Conservation (phyloP, 2,888 invertebrate species). For the Camponotus fellah region DNA sequence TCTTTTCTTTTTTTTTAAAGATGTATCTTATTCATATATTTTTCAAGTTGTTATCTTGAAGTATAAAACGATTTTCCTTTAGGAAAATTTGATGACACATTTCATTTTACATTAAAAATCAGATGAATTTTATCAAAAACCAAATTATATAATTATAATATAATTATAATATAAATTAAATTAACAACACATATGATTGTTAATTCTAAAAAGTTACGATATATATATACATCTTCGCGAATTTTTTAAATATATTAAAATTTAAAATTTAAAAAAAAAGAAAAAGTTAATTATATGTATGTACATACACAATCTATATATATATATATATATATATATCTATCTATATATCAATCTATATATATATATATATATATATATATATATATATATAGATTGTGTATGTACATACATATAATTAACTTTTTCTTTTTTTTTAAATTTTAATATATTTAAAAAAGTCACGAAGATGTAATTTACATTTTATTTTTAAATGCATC, state of each 20-base stretch:
- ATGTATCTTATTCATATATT: not conserved
- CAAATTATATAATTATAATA: too few relatives aligned
- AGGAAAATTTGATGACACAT: slow-evolving; percentile 7
- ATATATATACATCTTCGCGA: not conserved
- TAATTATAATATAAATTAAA: too few relatives aligned
- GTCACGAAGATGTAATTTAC: not conserved
- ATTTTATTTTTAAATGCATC: not conserved
- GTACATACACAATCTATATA: not conserved
- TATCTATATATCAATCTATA: too few relatives aligned
- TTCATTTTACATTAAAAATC: not conserved
- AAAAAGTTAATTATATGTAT: not conserved
- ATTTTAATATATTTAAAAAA: not conserved
- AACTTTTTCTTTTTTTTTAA: not conserved
- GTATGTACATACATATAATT: not conserved
- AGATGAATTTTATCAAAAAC: not conserved
- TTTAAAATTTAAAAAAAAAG: too few relatives aligned
- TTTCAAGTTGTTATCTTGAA: not conserved
- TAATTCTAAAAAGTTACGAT: not conserved
- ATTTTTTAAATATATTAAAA: not conserved
- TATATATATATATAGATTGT: not conserved
- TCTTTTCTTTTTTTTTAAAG: not conserved
- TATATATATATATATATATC: not conserved
- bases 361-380: not conserved
- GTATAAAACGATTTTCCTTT: not conserved
- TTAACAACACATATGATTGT: not conserved